These are phyloP conservation scores for Neopelma chrysocephalum DNA, from an alignment of 2,797 vertebrate species.

Conservation along the genomic window DNA sequence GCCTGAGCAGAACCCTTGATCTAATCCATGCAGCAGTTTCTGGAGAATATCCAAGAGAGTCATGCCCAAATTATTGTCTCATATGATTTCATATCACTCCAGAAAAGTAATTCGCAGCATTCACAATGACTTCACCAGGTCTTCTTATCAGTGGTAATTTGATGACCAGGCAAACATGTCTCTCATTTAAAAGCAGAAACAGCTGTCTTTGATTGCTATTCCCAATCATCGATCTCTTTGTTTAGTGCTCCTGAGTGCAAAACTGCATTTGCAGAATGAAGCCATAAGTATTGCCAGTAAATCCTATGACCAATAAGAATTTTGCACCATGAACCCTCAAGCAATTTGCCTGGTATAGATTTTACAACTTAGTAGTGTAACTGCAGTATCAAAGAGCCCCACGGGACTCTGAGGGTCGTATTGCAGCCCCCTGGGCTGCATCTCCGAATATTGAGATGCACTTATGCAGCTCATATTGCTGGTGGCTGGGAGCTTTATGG, in stretches of 20 bases:
- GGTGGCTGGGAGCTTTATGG: neutral
- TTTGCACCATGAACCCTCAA: neutral
- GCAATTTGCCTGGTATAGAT: neutral
- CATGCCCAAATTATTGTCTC: neutral
- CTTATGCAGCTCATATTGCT: neutral
- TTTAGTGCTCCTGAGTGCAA: neutral
- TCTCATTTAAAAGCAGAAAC: constrained; percentile 5
- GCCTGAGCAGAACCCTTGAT: neutral
- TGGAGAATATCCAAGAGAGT: neutral
- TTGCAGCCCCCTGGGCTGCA: neutral
- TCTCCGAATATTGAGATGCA: neutral
- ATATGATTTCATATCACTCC: neutral
- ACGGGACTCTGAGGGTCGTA: neutral
- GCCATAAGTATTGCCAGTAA: neutral
- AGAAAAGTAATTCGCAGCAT: neutral
- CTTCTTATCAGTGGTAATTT: constrained; percentile 8
- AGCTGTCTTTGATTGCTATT: neutral
- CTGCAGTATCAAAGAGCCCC: neutral
- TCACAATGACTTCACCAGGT: neutral
- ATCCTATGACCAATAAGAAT: neutral
- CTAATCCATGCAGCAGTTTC: neutral
- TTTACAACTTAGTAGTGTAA: neutral
- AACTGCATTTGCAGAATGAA: neutral
- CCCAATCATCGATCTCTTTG: neutral
- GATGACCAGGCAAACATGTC: neutral